A percentile compares a stretch with the other conserved stretches of the same genome.
These are phyloP conservation scores for Odontamblyopus rebecca DNA, from an alignment of 2,797 vertebrate genomes.

Conservation along the genomic window DNA sequence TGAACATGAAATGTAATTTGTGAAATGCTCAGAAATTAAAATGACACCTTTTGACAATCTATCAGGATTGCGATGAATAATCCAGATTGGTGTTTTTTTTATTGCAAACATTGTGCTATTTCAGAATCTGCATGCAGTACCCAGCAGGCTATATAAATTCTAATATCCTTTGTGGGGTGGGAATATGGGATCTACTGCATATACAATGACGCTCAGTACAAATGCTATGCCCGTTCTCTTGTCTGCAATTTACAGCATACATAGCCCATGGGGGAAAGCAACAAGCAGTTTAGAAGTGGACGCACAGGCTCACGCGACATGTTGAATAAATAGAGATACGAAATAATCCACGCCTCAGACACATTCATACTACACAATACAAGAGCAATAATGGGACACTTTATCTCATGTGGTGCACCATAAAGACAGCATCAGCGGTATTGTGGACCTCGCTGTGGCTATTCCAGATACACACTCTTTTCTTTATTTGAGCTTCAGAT, in stretches of 20 bases:
- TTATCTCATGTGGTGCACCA: slow-evolving; percentile 1
- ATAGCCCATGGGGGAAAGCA: slow-evolving; percentile 10
- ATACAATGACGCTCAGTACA: background rate
- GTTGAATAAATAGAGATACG: background rate
- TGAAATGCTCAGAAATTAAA: background rate
- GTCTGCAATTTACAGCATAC: slow-evolving; percentile 4
- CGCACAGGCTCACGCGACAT: background rate
- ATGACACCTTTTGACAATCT: background rate
- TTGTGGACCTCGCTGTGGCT: background rate
- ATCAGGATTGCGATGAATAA: background rate
- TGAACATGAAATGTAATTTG: background rate
- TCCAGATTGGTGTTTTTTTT: slow-evolving; percentile 13
- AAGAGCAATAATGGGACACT: background rate
- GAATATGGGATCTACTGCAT: background rate
- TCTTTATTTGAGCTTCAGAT: background rate
- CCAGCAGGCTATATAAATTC: background rate
- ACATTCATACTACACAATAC: slow-evolving; percentile 3
- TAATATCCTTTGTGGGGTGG: background rate
- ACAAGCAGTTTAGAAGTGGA: slow-evolving; percentile 17
- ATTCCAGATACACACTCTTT: background rate
- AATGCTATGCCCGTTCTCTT: slow-evolving; percentile 5
- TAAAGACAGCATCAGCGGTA: background rate
- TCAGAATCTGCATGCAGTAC: slow-evolving; percentile 4
- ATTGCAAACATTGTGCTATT: background rate
- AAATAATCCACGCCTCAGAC: slow-evolving; percentile 5